Conservation (phyloP, 2,888 invertebrate genomes). For the Unio pictorum region DNA sequence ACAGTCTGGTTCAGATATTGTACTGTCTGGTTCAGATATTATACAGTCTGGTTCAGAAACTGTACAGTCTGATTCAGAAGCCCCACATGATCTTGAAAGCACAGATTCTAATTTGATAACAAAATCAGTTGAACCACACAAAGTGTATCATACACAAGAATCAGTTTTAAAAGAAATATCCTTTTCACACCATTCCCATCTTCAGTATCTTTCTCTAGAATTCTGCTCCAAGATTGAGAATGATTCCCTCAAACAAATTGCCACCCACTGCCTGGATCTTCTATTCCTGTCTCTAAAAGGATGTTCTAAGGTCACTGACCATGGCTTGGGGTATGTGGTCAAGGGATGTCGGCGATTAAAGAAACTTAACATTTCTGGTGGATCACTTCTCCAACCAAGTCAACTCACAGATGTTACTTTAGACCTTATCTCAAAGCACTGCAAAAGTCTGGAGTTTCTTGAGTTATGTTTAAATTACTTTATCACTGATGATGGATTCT, state of each 20-base stretch:
- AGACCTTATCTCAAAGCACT: constrained; percentile 23
- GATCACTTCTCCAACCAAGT: constrained; percentile 32
- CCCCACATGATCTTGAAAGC: too few relatives aligned
- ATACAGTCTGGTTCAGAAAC: too few relatives aligned
- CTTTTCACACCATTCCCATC: constrained; percentile 23
- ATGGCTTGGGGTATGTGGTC: constrained; percentile 30
- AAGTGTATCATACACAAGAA: too few relatives aligned
- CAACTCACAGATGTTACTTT: constrained; percentile 33
- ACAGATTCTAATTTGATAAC: too few relatives aligned
- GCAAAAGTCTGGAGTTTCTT: constrained; percentile 25
- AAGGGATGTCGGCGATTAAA: constrained; percentile 29
- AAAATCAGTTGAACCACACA: too few relatives aligned
- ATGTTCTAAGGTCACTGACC: constrained; percentile 43
- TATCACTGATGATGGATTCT: constrained; percentile 25
- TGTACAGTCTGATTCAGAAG: too few relatives aligned
- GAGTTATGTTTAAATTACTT: constrained; percentile 25
- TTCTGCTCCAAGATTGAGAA: constrained; percentile 45
- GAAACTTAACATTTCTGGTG: constrained; percentile 37
- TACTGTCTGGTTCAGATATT: too few relatives aligned
- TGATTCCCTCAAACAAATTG: constrained; percentile 34
- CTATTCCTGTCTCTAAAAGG: constrained; percentile 33
- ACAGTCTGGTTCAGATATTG: too few relatives aligned
- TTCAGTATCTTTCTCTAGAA: constrained; percentile 31
- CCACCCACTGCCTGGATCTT: constrained; percentile 38
- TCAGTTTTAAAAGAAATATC: neutral